Evolutionary conservation across 2,888 invertebrate genomes (phyloP).

Genomic region (Agonopterix alstromeriana): DNA sequence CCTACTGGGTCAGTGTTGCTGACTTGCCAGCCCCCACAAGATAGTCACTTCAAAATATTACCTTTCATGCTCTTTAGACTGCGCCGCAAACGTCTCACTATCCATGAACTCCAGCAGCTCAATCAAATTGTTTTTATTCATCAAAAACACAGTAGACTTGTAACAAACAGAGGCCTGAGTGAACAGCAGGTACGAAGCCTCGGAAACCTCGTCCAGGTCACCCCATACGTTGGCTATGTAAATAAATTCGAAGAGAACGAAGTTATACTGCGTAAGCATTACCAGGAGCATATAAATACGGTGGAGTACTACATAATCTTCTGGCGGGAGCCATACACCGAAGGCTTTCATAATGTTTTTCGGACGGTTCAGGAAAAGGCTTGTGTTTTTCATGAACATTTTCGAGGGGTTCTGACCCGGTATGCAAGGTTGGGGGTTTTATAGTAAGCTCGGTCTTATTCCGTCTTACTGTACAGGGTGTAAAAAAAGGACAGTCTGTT

Average conservation of each 20-base stretch:
- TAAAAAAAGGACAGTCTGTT: too few species aligned
- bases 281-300: conserved; percentile 33
- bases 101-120: conserved; percentile 38
- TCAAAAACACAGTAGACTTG: conserved; percentile 46
- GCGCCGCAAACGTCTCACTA: conserved; percentile 33
- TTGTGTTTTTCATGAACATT: conserved; percentile 30
- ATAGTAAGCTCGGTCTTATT: too few species aligned
- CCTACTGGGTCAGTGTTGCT: too few species aligned
- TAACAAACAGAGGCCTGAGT: conserved; percentile 58
- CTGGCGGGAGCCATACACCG: conserved; percentile 45
- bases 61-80: conserved; percentile 38
- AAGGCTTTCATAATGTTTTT: conserved; percentile 36
- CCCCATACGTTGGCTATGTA: conserved; percentile 54
- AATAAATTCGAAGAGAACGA: conserved; percentile 49
- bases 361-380: conserved; percentile 37
- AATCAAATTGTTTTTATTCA: conserved; percentile 34
- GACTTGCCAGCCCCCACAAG: too few species aligned
- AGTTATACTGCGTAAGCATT: conserved; percentile 45
- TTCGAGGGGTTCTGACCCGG: not conserved
- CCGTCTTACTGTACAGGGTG: too few species aligned
- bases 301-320: conserved; percentile 23
- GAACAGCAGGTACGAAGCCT: conserved; percentile 53
- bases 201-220: conserved; percentile 49
- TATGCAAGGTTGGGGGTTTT: too few species aligned
- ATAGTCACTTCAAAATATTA: conserved; percentile 18